Base-by-base conservation (phyloP, 2,888 invertebrate species). In the Terebella lapidaria region DNA sequence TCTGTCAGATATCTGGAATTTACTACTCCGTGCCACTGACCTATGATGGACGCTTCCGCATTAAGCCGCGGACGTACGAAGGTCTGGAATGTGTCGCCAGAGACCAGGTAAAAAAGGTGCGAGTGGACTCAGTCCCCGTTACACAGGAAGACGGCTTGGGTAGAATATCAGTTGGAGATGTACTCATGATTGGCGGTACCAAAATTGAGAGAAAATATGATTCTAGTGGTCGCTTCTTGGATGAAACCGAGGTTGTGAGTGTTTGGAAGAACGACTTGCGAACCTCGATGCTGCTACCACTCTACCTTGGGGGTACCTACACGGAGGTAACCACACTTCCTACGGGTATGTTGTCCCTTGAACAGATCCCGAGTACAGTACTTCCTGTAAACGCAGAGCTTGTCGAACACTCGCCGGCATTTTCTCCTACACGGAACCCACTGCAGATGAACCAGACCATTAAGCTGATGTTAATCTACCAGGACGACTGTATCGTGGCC, bases 1-100 rank as follows among this genome's bases (percentile, higher is more conserved):
- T 35, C 15, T 28, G 29, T 5, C 29, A 25, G 20, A 20, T n/a
- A 29, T 22, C 20, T n/a, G 5, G 10, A 10, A 5, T 30, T 10
- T 55, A 30, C 55, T 55, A 30, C 55, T 18, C 35, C 1, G 35
- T 55, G n/a, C 55, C 55, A 0, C 29, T 55, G 30, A 1, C 20
- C 55, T 30, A 55, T 35, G 22, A 35, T 1, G 55, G 30, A 10
- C 25, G 47, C n/a, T 56, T 35, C 5, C n/a, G 42, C 42, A 35
- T 35, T n/a, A 35, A 35, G 42, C 10, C 42, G 42, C n/a, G 10
- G 10, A 35, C 42, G 42, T n/a, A n/a, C n/a, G n/a, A n/a, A n/a
- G n/a, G 42, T 35, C n/a, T 35, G 42, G 10, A 15, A n/a, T 10
- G n/a, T n/a, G 42, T n/a, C 10, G 10, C 10, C 42, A 35, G 10